These are phyloP conservation scores for Selene dorsalis DNA, from an alignment of 2,797 vertebrate genomes.

Conservation along the genomic window DNA sequence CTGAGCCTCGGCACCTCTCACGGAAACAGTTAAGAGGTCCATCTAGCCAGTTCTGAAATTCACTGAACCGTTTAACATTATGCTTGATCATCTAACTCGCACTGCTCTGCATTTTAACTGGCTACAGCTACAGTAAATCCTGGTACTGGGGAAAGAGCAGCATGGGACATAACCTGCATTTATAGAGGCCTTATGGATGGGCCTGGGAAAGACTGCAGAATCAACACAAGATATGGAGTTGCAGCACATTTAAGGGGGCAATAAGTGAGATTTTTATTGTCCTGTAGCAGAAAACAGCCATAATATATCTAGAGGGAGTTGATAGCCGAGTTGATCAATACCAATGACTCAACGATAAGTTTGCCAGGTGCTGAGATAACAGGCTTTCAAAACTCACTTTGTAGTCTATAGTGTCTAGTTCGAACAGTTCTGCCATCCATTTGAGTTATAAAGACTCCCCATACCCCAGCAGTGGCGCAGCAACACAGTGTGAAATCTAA, in stretches of 20 bases:
- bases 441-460: conserved; percentile 42
- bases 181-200: conserved; percentile 51
- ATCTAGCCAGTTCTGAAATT: conserved; percentile 38
- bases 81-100: conserved; percentile 55
- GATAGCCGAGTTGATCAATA: conserved; percentile 71
- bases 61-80: conserved; percentile 56
- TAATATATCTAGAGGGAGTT: conserved; percentile 62
- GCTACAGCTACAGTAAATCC: conserved; percentile 55
- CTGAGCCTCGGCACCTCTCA: conserved; percentile 32
- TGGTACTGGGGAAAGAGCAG: conserved; percentile 34
- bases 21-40: conserved; percentile 41
- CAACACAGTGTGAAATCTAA: conserved; percentile 59
- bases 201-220: conserved; percentile 67
- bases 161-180: conserved; percentile 54
- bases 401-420: conserved; percentile 44
- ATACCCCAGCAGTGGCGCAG: conserved; percentile 37
- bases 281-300: conserved; percentile 54
- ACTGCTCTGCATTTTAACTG: conserved; percentile 50
- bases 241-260: conserved; percentile 68
- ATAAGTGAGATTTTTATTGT: conserved; percentile 65
- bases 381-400: conserved; percentile 67
- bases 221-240: conserved; percentile 72
- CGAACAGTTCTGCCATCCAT: conserved; percentile 33
- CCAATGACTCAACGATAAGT: conserved; percentile 65
- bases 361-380: conserved; percentile 74